These are phyloP conservation scores for Oreamnos americanus DNA, from an alignment of 2,113 vertebrate genomes.

Conservation along the genomic window DNA sequence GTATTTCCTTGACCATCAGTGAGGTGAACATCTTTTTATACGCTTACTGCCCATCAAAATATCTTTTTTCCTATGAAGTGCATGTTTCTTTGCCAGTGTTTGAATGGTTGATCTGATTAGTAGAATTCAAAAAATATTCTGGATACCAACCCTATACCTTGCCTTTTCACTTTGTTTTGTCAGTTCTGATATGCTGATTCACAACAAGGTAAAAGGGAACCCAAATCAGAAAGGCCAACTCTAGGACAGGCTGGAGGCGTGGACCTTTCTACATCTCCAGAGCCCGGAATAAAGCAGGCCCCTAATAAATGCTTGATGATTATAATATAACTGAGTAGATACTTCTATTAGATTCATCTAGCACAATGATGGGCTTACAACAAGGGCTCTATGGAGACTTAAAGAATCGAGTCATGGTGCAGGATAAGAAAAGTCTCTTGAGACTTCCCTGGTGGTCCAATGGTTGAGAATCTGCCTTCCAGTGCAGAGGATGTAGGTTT, in stretches of 20 bases:
- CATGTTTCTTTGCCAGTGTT: not conserved
- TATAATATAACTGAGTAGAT: not conserved
- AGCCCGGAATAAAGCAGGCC: not conserved
- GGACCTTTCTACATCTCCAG: not conserved
- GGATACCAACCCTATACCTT: not conserved
- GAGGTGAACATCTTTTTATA: not conserved
- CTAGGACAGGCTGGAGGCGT: not conserved
- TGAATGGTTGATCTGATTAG: not conserved
- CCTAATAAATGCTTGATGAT: not conserved
- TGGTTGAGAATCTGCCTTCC: not conserved
- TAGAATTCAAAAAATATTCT: conserved; percentile 1
- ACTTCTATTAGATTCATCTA: not conserved
- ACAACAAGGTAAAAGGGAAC: not conserved
- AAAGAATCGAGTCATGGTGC: not conserved
- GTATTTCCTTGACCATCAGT: not conserved
- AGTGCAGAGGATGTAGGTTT: not conserved
- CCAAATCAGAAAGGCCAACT: not conserved
- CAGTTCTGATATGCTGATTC: not conserved
- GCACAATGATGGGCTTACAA: not conserved
- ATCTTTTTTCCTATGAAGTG: not conserved
- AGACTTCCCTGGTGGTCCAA: not conserved
- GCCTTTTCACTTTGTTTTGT: not conserved
- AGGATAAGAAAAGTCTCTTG: not conserved
- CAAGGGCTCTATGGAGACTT: not conserved
- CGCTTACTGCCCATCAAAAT: not conserved